Evolutionary conservation across 2,888 invertebrate species (phyloP).

Genomic region (Linyphia triangularis): DNA sequence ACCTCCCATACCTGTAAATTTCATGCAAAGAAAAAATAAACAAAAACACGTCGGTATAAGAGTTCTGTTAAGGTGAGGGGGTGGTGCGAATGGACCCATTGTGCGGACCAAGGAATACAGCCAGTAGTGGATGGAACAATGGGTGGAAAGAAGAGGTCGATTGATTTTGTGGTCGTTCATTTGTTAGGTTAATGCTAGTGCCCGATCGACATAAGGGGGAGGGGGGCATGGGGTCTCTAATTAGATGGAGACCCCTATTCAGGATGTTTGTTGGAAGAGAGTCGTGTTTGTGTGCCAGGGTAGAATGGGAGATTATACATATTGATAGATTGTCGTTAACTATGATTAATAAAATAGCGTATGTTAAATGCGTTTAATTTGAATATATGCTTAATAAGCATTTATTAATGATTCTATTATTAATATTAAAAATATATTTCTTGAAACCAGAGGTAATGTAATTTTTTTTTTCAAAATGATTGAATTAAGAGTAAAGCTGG

Average conservation of each 20-base stretch:
- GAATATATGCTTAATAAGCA: too few relatives aligned
- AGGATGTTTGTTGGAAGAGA: conserved; percentile 22
- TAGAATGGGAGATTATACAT: neutral
- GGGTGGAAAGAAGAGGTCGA: conserved; percentile 25
- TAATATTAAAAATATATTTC: too few relatives aligned
- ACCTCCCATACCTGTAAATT: conserved; percentile 2
- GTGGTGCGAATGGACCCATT: conserved; percentile 22
- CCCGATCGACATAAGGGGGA: conserved; percentile 43
- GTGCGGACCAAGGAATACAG: conserved; percentile 22
- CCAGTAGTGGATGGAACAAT: conserved; percentile 23
- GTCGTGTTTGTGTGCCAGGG: conserved; percentile 14
- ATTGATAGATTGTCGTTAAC: too few relatives aligned
- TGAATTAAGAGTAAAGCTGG: too few relatives aligned
- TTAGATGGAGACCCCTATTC: conserved; percentile 53
- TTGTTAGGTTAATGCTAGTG: conserved; percentile 69
- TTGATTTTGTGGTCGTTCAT: conserved; percentile 70
- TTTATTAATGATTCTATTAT: too few relatives aligned
- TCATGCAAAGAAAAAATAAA: neutral
- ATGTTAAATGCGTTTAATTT: too few relatives aligned
- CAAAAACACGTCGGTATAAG: neutral
- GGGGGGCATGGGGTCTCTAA: conserved; percentile 58
- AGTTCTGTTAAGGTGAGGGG: conserved; percentile 39
- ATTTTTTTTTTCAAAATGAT: too few relatives aligned
- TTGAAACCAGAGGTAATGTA: too few relatives aligned
- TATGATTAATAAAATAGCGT: too few relatives aligned